Base-by-base conservation (phyloP, 1,140 invertebrate genomes). In the Tetramorium parvispinum region DNA sequence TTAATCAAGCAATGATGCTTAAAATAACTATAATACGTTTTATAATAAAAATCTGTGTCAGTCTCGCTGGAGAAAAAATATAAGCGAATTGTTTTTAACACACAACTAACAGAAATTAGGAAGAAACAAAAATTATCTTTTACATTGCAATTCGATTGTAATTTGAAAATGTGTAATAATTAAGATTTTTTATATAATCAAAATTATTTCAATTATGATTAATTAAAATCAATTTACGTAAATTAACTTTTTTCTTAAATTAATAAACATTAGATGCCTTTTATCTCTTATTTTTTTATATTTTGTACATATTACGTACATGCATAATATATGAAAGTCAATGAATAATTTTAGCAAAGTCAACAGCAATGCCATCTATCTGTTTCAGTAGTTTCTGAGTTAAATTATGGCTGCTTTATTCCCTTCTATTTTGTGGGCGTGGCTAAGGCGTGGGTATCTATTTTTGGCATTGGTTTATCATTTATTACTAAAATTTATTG, bases 321-420 rank as follows among this genome's bases (percentile, higher is more conserved):
- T 51, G 32, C 32, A 53, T 11, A n/a, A 57, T 55, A 21, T 37
- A 66, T 24, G 18, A 79, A 46, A 18, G 6, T 1, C 13, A 53
- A 16, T 24, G 32, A 76, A 82, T 11, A 73, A 82, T 90, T 46
- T 46, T 46, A 11, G 46, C 2, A 46, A 46, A 46, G 46, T 0
- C 46, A 46, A 89, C 90, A 87, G 90, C 90, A 92, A 89, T 93
- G 94, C 93, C 94, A 95, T 95, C 94, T 95, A 93, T 91, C 92
- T 92, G 91, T 86, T 87, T 92, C 87, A 92, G 93, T 89, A 87
- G 93, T 87, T 83, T 93, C 91, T 89, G 73, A 76, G 87, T 94
- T 95, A 95, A 40, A 93, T 95, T 95, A 95, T 95, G 94, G 94
- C 94, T 94, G 94, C 94, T 93, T 92, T 91, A 90, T 85, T 32